Conservation (phyloP, 2,113 vertebrate species). For the Lagenorhynchus albirostris region DNA sequence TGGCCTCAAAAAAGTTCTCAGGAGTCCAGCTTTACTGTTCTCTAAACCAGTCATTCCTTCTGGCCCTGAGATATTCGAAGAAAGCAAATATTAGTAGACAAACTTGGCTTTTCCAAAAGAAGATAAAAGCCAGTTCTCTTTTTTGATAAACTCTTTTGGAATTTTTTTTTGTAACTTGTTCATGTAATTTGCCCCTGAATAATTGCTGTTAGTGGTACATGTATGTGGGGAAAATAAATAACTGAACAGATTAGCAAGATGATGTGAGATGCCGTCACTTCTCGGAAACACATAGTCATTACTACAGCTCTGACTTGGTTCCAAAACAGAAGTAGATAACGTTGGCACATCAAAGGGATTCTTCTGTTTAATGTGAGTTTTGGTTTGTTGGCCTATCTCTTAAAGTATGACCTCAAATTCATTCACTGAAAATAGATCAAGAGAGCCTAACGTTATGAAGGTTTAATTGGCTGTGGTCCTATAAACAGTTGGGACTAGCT, state of each 20-base stretch:
- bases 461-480: not conserved
- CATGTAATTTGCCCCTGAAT: not conserved
- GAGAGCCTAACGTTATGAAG: not conserved
- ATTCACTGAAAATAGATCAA: not conserved
- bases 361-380: not conserved
- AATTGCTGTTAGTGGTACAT: not conserved
- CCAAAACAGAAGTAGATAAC: not conserved
- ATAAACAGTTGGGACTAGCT: not conserved
- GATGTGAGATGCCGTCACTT: not conserved
- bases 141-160: not conserved
- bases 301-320: not conserved
- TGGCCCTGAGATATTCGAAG: not conserved
- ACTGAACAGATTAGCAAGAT: not conserved
- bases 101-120: not conserved
- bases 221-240: not conserved
- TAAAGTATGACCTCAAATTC: not conserved
- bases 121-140: not conserved
- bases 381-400: not conserved
- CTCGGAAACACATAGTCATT: not conserved
- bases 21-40: not conserved
- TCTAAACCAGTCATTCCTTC: not conserved
- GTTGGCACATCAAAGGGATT: not conserved
- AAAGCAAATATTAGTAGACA: not conserved
- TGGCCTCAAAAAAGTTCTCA: not conserved
- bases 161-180: not conserved